A percentile compares a stretch with the other conserved stretches of the same genome.
Conservation (phyloP, 2,113 vertebrate genomes). For the Plectropomus leopardus region DNA sequence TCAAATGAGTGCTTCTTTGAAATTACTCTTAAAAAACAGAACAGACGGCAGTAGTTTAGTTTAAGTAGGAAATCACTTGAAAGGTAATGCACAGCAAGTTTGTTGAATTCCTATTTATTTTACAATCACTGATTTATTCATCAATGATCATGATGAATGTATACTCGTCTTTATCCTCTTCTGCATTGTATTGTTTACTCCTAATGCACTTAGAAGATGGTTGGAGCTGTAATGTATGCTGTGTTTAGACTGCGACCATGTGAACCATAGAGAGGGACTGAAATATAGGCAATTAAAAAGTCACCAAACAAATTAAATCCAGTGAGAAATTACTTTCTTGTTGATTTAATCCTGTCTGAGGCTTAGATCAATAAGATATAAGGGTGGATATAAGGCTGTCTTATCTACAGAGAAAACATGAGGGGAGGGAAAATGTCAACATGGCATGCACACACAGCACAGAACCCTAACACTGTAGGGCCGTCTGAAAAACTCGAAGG, state of each 20-base stretch:
- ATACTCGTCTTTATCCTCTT: background rate
- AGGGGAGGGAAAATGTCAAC: slow-evolving; percentile 32
- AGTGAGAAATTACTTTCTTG: slow-evolving; percentile 50
- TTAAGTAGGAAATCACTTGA: slow-evolving; percentile 4
- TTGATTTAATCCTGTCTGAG: slow-evolving; percentile 43
- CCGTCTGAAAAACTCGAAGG: background rate
- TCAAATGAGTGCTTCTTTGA: background rate
- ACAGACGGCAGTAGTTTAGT: slow-evolving; percentile 8
- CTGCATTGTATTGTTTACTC: slow-evolving; percentile 39
- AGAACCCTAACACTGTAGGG: slow-evolving; percentile 13
- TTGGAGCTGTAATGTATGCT: slow-evolving; percentile 41
- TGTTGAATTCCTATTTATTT: slow-evolving; percentile 9
- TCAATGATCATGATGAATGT: too few species aligned
- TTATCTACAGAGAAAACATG: slow-evolving; percentile 51
- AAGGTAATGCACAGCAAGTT: background rate
- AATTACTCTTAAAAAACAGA: background rate
- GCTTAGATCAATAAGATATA: slow-evolving; percentile 52
- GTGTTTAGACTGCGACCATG: slow-evolving; percentile 61
- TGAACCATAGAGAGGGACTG: slow-evolving; percentile 40
- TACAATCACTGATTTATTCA: slow-evolving; percentile 36
- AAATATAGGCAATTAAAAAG: slow-evolving; percentile 69
- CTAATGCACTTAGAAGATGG: slow-evolving; percentile 35
- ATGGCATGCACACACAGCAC: slow-evolving; percentile 13
- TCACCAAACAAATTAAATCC: slow-evolving; percentile 48
- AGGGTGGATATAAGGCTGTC: slow-evolving; percentile 45